These are phyloP conservation scores for Anastatus disparis DNA, from an alignment of 1,140 invertebrate species.

Conservation along the genomic window DNA sequence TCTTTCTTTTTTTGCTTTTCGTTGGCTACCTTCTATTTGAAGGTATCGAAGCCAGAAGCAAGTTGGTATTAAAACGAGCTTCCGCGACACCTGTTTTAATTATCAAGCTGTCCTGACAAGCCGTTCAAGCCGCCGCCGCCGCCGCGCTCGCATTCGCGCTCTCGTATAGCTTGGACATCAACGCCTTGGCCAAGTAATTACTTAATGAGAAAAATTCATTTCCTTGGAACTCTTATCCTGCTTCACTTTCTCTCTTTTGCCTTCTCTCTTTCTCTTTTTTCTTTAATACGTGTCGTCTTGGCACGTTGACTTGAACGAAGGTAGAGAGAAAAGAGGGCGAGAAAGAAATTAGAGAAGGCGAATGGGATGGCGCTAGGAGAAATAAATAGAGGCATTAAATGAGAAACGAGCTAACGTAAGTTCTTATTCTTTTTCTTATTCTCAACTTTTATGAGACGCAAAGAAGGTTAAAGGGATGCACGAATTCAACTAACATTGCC, in stretches of 20 bases:
- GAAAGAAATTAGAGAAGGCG: not conserved
- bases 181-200: slow-evolving; percentile 18
- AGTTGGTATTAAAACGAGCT: slow-evolving; percentile 24
- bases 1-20: not conserved
- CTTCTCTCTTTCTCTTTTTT: not conserved
- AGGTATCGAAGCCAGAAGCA: slow-evolving; percentile 20
- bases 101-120: slow-evolving; percentile 46
- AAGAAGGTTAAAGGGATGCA: not conserved
- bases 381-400: slow-evolving; percentile 27
- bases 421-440: not conserved
- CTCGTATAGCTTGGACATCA: not conserved
- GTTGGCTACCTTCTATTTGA: not conserved
- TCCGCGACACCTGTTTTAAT: slow-evolving; percentile 52
- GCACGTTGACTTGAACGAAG: not conserved
- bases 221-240: not conserved
- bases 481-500: not conserved
- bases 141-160: not conserved
- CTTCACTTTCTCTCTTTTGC: not conserved
- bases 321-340: not conserved
- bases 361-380: not conserved
- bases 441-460: not conserved
- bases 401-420: not conserved
- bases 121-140: not conserved
- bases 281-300: too few species aligned
- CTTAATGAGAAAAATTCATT: slow-evolving; percentile 40